Evolutionary conservation across 1,140 invertebrate genomes (phyloP).

Genomic region (Homarus americanus): DNA sequence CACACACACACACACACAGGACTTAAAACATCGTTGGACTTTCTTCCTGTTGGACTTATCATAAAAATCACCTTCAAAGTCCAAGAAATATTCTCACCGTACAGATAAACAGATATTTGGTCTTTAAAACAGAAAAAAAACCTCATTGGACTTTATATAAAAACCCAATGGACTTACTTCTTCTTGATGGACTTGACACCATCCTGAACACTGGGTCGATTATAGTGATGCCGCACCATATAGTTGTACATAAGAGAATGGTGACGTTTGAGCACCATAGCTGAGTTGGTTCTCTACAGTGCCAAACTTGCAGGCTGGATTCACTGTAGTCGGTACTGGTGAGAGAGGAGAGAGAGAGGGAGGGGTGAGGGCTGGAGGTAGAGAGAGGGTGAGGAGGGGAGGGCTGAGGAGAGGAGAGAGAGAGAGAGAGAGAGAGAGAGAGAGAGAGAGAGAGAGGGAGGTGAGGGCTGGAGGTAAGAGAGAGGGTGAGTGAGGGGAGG

Average conservation of each 20-base stretch:
- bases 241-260: slow-evolving; percentile 84
- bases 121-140: neutral
- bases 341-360: slow-evolving; percentile 73
- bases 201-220: slow-evolving; percentile 89
- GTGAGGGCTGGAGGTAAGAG: too few relatives aligned
- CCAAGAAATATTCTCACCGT: too few relatives aligned
- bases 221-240: slow-evolving; percentile 86
- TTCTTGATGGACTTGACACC: slow-evolving; percentile 93
- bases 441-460: too few relatives aligned
- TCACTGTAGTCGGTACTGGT: slow-evolving; percentile 89
- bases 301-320: slow-evolving; percentile 95
- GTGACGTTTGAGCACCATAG: slow-evolving; percentile 91
- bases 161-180: slow-evolving; percentile 80
- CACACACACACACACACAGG: too few relatives aligned
- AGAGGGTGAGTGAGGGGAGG: too few relatives aligned
- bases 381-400: neutral
- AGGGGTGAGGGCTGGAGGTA: neutral
- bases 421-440: too few relatives aligned
- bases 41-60: too few relatives aligned
- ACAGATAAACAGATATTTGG: too few relatives aligned
- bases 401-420: neutral
- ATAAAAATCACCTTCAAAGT: too few relatives aligned
- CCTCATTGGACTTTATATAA: neutral
- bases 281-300: slow-evolving; percentile 98
- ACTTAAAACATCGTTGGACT: too few relatives aligned